phyloP scores from a whole-genome alignment of 2,797 vertebrate species.

The Catostomus latipinnis region DNA sequence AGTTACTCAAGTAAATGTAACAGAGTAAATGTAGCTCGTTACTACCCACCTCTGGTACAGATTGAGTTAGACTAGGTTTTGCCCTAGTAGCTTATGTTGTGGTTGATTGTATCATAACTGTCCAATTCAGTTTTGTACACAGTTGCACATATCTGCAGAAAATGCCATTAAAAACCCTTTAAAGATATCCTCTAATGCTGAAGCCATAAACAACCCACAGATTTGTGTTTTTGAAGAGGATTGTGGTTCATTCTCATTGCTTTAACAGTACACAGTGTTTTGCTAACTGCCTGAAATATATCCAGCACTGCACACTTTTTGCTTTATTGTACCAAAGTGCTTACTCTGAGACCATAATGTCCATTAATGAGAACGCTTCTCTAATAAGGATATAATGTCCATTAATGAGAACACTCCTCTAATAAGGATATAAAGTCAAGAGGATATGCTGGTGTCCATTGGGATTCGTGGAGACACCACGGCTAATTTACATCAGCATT shows the following conservation, averaged over 20 bases:
- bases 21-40: no score
- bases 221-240: background rate
- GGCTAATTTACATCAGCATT: conserved; percentile 68
- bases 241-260: conserved; percentile 20
- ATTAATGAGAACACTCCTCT: background rate
- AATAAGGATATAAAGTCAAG: conserved; percentile 41
- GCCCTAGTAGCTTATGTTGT: background rate
- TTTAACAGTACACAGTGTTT: conserved; percentile 16
- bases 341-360: conserved; percentile 23
- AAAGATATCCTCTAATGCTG: conserved; percentile 2
- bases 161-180: background rate
- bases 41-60: no score
- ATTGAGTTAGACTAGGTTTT: background rate
- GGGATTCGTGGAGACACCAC: conserved; percentile 54
- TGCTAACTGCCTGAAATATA: conserved; percentile 13
- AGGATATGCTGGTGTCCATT: conserved; percentile 62
- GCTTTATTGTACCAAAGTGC: conserved; percentile 27
- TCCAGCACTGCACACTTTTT: background rate
- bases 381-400: background rate
- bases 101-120: background rate
- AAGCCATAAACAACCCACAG: conserved; percentile 22
- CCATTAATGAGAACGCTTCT: conserved; percentile 39
- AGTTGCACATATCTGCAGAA: no score
- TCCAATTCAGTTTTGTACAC: background rate
- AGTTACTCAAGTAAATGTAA: no score